These are phyloP conservation scores for Otolemur crassicaudatus DNA, from an alignment of 2,797 vertebrate species.

Conservation along the genomic window DNA sequence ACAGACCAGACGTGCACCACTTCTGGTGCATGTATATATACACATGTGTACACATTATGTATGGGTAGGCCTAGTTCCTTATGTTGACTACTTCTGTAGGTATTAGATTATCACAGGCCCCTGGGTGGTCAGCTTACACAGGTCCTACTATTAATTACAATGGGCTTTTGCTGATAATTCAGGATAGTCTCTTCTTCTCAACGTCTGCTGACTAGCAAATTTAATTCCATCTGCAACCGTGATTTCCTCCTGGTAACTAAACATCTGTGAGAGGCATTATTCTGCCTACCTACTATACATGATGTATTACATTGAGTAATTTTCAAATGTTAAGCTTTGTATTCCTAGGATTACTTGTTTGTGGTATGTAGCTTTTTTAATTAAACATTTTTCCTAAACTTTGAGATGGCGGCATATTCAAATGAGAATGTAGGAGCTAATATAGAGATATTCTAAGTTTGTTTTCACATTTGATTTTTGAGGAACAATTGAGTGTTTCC, in stretches of 20 bases:
- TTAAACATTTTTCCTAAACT: background rate
- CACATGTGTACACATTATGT: no score
- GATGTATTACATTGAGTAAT: background rate
- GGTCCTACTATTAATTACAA: background rate
- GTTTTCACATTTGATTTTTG: background rate
- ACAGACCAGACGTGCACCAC: no score
- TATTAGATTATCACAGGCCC: no score
- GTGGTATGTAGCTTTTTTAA: background rate
- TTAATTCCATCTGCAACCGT: background rate
- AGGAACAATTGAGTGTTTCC: background rate
- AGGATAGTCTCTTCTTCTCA: background rate
- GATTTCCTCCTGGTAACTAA: background rate
- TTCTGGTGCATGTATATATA: no score
- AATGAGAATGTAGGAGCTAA: background rate
- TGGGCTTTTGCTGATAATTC: background rate
- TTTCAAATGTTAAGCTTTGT: background rate
- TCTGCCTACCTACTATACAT: background rate
- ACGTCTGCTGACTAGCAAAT: background rate
- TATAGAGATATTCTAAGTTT: background rate
- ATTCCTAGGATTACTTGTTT: background rate
- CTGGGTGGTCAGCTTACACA: no score
- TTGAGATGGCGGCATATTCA: background rate
- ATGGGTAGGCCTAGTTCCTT: no score
- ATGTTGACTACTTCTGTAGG: no score
- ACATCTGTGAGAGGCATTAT: background rate